Evolutionary conservation across 30 jellyfish, hydroid and myxozoan species (phyloP), one percentile per base, ranked within the genome.

Genomic region (Aurelia coerulea): DNA sequence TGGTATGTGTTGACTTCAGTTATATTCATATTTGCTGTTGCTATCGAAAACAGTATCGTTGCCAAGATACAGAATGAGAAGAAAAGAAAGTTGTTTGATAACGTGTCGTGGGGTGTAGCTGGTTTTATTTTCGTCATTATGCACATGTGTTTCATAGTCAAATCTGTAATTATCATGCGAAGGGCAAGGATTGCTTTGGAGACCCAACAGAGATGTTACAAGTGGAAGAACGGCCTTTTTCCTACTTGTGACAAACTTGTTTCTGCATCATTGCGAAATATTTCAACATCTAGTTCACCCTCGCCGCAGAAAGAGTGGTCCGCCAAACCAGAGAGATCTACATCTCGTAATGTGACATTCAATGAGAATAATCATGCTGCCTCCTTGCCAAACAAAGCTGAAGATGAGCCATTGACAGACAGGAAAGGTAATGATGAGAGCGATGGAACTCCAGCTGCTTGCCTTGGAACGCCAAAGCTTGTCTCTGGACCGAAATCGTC

Each of bases 1-100:
- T 86, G 93, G 89, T 92, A 92, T 69, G 96, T 92, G 31, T 88
- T 92, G 59, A 52, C 87, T 32, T 79, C 90, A n/a, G 98, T 92
- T 15, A 85, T 82, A 33, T 92, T 92, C 90, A 86, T 92, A 16
- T 92, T 92, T 65, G 66, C 87, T 65, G 95, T 92, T 68, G 91
- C 98, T 13, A 37, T 92, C 41, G 92, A 77, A 79, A 92, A 92
- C 79, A 93, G 97, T 31, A 75, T 92, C 70, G 90, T 92, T 37
- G 96, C 93, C 39, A 84, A 67, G 76, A 73, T 84, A 6, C 8
- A 49, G 23, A 31, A 65, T 7, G 67, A 42, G 69, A 42, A 49
- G 65, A 1, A 9, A 5, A 63, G 39, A 31, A 52, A 12, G 68
- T 14, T 42, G 9, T 62, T 63, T 50, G 93, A 84, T 51, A 31